Evolutionary conservation across 1,140 invertebrate genomes (phyloP), one percentile per base, ranked within the genome.

Genomic region (Drosophila arawakana): DNA sequence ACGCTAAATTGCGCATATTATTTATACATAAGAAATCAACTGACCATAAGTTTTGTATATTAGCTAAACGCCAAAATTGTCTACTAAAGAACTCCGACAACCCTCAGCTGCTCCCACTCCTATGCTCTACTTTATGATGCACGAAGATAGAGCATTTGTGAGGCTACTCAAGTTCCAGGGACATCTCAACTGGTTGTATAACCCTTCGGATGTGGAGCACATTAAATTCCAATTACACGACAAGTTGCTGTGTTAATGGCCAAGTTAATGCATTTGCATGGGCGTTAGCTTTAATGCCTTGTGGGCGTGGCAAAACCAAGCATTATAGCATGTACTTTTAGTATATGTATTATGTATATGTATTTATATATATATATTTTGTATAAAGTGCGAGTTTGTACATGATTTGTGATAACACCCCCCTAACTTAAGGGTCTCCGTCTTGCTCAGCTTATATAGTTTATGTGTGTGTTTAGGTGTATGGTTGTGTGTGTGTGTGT

Each of bases 11-110:
- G 61, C 83, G 72, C 83, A 77, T 83, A 86, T 86, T 86, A 86
- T 83, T 83, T 88, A 83, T 83, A 88, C 84, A 88, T 83, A 80
- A 83, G 69, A 68, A 88, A 83, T 88, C 83, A 89, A 86, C 83
- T 86, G 83, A 86, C 83, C 83, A 86, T 86, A 83, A 89, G 80
- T 86, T 86, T 77, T 82, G 76, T 80, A 72, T 86, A 86, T 88
- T 86, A 88, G 70, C 76, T 80, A 88, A 83, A 74, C 83, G 76
- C 52, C 43, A 76, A 69, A 61, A 61, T 66, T 75, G 67, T 44
- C 39, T 11, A 43, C n/a, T 10, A 13, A 11, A 37, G 18, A 35
- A 52, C 49, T 13, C 25, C 4, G 4, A 46, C 15, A 7, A 10
- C 7, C 9, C 10, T 4, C 8, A 30, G 3, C 7, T 50, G 3